Base-by-base conservation (phyloP, 2,888 invertebrate species). In the Macaria liturata region DNA sequence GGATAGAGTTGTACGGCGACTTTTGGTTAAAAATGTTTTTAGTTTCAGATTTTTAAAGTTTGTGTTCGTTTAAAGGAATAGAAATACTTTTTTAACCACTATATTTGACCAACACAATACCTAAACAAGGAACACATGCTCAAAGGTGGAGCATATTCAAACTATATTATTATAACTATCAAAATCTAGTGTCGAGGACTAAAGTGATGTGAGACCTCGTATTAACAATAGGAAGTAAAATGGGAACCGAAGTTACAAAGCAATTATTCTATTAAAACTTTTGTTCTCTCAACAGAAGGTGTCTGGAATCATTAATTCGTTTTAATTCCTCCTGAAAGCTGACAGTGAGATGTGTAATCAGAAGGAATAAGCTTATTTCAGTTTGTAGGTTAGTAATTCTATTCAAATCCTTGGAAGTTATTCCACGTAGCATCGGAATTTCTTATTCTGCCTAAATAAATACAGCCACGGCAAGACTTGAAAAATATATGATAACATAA, bases 301-400 rank as follows among this genome's bases (percentile, higher is more conserved):
- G 57, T 68, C 70, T 65, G 64, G 64, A 69, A 67, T 75, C 66
- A 71, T 73, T 72, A 72, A 78, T 68, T 74, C 64, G 72, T 75
- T 76, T 78, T 70, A 74, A 73, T 71, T 74, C 62, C 61, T 62
- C 70, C 71, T 69, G 68, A 70, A 71, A 70, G 73, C 61, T 54
- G 61, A 59, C 69, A 67, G 67, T 62, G 62, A 73, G 71, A 65
- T 62, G 59, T 62, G 73, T 78, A 77, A 78, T 80, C 76, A 71
- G 65, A 58, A 65, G 66, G 63, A 76, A 70, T 79, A 76, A 78
- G 76, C 76, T 69, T 75, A 73, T 78, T 81, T 70, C 73, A 71
- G 72, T 64, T 65, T 70, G 65, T 76, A 72, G 80, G 65, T 76
- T 71, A 81, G 65, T 76, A 74, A 81, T 76, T 80, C 77, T 66